phyloP scores from a whole-genome alignment of 2,113 vertebrate species.

The Leuciscus idus region DNA sequence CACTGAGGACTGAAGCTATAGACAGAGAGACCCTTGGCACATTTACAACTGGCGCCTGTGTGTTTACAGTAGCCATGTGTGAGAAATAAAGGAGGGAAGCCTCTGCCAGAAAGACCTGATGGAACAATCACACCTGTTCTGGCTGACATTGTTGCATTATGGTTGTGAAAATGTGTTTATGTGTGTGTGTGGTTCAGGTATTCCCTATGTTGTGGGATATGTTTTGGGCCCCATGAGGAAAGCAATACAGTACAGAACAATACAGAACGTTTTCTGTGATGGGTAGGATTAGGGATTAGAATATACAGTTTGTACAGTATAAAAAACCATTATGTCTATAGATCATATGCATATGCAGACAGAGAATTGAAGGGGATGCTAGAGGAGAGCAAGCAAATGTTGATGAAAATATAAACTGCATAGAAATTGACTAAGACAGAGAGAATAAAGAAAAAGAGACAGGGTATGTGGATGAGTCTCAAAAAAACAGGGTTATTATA shows the following conservation, averaged over 20 bases:
- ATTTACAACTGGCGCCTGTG: constrained; percentile 8
- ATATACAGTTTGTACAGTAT: too few relatives aligned
- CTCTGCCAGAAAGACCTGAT: not conserved
- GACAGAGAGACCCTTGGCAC: not conserved
- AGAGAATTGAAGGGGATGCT: not conserved
- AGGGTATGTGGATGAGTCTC: constrained; percentile 6
- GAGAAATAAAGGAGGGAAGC: not conserved
- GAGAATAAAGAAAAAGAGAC: too few relatives aligned
- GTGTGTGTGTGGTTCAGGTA: not conserved
- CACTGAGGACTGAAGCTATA: constrained; percentile 3
- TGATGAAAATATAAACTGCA: constrained; percentile 1
- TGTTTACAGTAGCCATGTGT: not conserved
- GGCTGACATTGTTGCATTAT: not conserved
- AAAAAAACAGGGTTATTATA: not conserved
- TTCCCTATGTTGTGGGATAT: too few relatives aligned
- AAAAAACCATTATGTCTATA: too few relatives aligned
- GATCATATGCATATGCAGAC: not conserved
- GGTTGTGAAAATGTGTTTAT: not conserved
- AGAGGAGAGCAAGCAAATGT: not conserved
- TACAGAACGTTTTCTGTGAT: too few relatives aligned
- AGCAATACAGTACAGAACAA: too few relatives aligned
- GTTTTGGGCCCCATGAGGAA: too few relatives aligned
- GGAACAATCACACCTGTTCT: constrained; percentile 16
- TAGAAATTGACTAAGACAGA: not conserved
- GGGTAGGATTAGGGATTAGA: too few relatives aligned